Evolutionary conservation across 2,113 vertebrate genomes (phyloP), one percentile per base, ranked within the genome.

Genomic region (Nestor notabilis): DNA sequence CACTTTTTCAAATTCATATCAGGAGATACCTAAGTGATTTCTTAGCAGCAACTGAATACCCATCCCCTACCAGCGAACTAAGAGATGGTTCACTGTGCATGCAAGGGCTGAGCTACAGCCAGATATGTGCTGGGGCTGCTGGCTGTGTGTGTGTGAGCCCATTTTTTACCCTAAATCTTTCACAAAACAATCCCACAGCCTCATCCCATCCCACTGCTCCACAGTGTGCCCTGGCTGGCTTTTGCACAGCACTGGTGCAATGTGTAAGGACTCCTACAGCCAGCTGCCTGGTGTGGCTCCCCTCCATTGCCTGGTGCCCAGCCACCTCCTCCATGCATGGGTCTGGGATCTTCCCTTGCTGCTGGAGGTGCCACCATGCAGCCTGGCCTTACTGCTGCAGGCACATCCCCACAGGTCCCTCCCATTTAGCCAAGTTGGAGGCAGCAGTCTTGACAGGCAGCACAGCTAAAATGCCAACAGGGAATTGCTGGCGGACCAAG

Each of bases 371-470:
- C 31, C 61, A 70, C n/a, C 0, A 2, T 7, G 4, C 25, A 37
- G 31, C 14, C 28, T 37, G 79, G 31, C 35, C 44, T 37, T 28
- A n/a, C 43, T 1, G 18, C 63, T 47, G 71, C 15, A 52, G 56
- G 61, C 83, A 61, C 33, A 27, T 53, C 43, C 81, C 64, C 46
- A 9, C n/a, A n/a, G 52, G 56, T 92, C 71, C 89, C 63, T 41
- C 37, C 77, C 84, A 66, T 50, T 43, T 70, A 74, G 49, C 60
- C 82, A 63, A 31, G 44, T 55, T 90, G 76, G 83, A 93, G 53
- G 50, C 23, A 9, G 78, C 68, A 52, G 35, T 24, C 82, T 65
- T 92, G 95, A 95, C 95, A 76, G 83, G 35, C 68, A 81, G 78
- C 47, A 28, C 52, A 86, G 23, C 65, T 75, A 31, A 94, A 83